Base-by-base conservation (phyloP, 2,888 invertebrate genomes). In the Tachina grossa region DNA sequence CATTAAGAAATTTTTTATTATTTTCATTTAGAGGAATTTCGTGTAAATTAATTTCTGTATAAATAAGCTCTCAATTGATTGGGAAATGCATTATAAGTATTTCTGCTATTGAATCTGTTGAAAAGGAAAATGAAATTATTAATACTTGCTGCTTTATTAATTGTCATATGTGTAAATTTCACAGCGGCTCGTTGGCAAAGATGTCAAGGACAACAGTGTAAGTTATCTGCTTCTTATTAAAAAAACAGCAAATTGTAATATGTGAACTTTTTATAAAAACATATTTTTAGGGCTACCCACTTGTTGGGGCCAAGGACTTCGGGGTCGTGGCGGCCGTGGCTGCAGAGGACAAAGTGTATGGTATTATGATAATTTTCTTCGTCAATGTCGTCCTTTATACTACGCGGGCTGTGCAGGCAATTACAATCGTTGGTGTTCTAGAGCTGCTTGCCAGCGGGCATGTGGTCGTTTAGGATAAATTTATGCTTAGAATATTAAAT, bases 321-420 rank as follows among this genome's bases (percentile, higher is more conserved):
- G 5, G 2, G 75, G 75, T 1, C 61, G 19, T 9, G 41, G 13
- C 41, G 75, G 53, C 11, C 49, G 43, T n/a, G 13, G 49, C 11
- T 68, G 59, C 19, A 63, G n/a, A 16, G 16, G 53, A 11, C 53
- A 53, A 9, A 19, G 1, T 10, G 65, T 63, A 61, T 84, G 78
- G 78, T 75, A 71, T 49, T 80, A 47, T 69, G 69, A 80, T 65
- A 16, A 49, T 11, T n/a, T 47, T 1, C 10, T 31, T 3, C 16
- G 74, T 31, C 66, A 45, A 55, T 84, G 84, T 61, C 43, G 19
- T 11, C 19, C 22, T 2, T 41, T 84, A 13, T 11, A 43, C 5
- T 84, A 84, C 31, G 19, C 45, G 6, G 84, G 84, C 47, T 84
- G 84, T 45, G 80, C 59, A 10, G 84, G 84, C n/a, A 84, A 84